Evolutionary conservation across 1,140 invertebrate genomes (phyloP).

Genomic region (Paracyclopina nana): DNA sequence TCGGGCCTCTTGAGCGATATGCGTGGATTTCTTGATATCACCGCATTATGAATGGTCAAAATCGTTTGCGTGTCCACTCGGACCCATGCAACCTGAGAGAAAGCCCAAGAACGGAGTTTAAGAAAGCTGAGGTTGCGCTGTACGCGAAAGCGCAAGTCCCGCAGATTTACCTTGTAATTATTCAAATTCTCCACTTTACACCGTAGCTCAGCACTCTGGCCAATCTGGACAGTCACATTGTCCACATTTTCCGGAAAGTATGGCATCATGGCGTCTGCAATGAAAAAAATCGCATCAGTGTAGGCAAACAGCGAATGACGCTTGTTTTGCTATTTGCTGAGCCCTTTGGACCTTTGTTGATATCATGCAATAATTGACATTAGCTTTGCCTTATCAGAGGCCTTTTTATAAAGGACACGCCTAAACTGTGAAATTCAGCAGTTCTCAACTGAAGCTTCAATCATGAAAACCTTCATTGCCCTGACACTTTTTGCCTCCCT

Average conservation of each 20-base stretch:
- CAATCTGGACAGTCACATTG: conserved; percentile 10
- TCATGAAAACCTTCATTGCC: too few relatives aligned
- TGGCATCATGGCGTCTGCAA: not conserved
- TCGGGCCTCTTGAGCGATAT: conserved; percentile 23
- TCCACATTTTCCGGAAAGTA: conserved; percentile 6
- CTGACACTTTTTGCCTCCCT: too few relatives aligned
- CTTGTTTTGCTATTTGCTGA: too few relatives aligned
- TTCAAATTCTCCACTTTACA: conserved; percentile 18
- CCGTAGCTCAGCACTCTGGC: conserved; percentile 8
- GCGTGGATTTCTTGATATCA: conserved; percentile 25
- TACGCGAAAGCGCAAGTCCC: not conserved
- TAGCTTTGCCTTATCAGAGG: too few relatives aligned
- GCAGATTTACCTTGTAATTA: conserved; percentile 18
- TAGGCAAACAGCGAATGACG: too few relatives aligned
- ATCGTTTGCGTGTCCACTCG: conserved; percentile 30
- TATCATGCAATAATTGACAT: too few relatives aligned
- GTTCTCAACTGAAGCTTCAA: too few relatives aligned
- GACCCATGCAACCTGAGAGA: conserved; percentile 27
- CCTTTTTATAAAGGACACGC: too few relatives aligned
- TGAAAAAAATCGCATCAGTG: not conserved
- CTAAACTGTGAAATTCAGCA: too few relatives aligned
- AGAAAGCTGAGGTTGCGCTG: conserved; percentile 8
- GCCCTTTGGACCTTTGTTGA: too few relatives aligned
- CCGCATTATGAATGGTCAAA: conserved; percentile 25
- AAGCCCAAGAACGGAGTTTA: conserved; percentile 23